These are phyloP conservation scores for Luperina nickerlii DNA, from an alignment of 2,888 invertebrate genomes.

Conservation along the genomic window DNA sequence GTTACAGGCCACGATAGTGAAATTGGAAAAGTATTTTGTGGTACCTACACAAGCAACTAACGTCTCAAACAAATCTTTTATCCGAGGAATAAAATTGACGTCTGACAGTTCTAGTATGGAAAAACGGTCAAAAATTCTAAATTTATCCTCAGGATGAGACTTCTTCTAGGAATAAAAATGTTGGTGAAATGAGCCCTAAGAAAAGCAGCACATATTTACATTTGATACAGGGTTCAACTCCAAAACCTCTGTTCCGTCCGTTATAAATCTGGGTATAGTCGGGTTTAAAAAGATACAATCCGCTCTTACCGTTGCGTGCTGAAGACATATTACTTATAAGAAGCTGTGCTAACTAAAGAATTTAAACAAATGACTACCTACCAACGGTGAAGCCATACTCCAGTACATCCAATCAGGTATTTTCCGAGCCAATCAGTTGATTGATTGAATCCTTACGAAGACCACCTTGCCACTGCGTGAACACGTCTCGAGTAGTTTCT, in stretches of 20 bases:
- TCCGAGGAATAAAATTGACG: no score
- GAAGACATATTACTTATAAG: not conserved
- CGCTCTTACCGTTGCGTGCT: not conserved
- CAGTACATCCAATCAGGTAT: slow-evolving; percentile 52
- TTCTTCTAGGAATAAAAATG: no score
- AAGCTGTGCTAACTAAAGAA: not conserved
- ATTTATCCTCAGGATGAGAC: not conserved
- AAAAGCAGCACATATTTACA: no score
- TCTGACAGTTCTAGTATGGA: no score
- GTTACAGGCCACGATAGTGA: not conserved
- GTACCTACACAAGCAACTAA: not conserved
- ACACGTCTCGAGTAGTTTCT: not conserved
- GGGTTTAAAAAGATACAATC: not conserved
- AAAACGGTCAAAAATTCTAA: no score
- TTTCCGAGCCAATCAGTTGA: slow-evolving; percentile 61
- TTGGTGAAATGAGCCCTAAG: no score
- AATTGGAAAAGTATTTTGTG: not conserved
- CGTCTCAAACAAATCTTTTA: no score
- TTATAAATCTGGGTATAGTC: not conserved
- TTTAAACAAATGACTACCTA: slow-evolving; percentile 15
- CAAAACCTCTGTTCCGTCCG: not conserved
- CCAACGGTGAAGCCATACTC: slow-evolving; percentile 49
- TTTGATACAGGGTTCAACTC: not conserved
- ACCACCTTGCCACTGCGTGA: slow-evolving; percentile 43
- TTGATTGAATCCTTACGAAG: slow-evolving; percentile 62